phyloP scores from a whole-genome alignment of 2,888 invertebrate genomes.

The Cosmopolites sordidus region DNA sequence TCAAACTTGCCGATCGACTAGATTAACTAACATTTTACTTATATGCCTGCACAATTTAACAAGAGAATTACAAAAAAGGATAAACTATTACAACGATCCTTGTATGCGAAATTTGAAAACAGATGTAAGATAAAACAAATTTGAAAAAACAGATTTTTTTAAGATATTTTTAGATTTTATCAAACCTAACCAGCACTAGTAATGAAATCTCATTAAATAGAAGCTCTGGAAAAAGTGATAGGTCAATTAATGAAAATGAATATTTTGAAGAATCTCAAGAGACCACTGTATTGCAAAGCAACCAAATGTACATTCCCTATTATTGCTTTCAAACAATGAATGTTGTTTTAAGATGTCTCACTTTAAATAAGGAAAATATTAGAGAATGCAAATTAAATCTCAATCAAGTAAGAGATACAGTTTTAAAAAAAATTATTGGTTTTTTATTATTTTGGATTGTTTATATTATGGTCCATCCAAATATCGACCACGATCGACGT shows the following conservation, averaged over 20 bases:
- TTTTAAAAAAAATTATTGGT: no score
- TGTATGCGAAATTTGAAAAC: slow-evolving; percentile 49
- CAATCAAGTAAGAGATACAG: slow-evolving; percentile 32
- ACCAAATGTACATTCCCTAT: slow-evolving; percentile 49
- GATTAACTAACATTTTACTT: slow-evolving; percentile 46
- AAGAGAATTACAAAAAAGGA: slow-evolving; percentile 47
- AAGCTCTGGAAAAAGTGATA: slow-evolving; percentile 19
- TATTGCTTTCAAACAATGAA: slow-evolving; percentile 49
- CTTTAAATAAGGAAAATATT: slow-evolving; percentile 35
- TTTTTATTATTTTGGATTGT: not conserved
- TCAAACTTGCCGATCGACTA: slow-evolving; percentile 36
- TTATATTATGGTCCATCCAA: no score
- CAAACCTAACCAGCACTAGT: slow-evolving; percentile 9
- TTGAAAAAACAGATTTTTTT: no score
- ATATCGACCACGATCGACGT: no score
- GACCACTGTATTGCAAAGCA: slow-evolving; percentile 37
- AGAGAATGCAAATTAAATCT: slow-evolving; percentile 33
- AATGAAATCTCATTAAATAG: slow-evolving; percentile 16
- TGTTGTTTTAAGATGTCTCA: slow-evolving; percentile 41
- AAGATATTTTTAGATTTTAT: slow-evolving; percentile 22
- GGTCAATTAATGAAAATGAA: slow-evolving; percentile 2
- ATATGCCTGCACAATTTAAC: slow-evolving; percentile 50
- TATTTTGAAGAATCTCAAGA: slow-evolving; percentile 29
- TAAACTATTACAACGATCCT: slow-evolving; percentile 52
- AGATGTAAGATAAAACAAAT: slow-evolving; percentile 42